These are phyloP conservation scores for Centrocercus urophasianus DNA, from an alignment of 2,113 vertebrate genomes.

Conservation along the genomic window DNA sequence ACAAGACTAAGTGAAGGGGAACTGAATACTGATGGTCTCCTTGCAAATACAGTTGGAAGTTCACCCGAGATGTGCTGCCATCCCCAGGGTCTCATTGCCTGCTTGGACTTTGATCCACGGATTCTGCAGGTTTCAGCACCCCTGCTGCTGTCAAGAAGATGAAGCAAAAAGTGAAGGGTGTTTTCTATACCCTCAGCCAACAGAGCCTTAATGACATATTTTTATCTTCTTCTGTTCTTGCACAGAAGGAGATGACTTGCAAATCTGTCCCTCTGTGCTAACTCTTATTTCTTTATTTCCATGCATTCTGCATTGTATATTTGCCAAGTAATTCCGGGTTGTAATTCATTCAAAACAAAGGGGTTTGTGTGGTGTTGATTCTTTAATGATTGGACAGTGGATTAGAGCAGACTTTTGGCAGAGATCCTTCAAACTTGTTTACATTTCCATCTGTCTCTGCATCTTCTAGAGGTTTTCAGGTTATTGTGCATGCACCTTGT, in stretches of 20 bases:
- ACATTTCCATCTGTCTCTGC: conserved; percentile 70
- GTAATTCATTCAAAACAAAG: conserved; percentile 69
- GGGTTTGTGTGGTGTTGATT: conserved; percentile 53
- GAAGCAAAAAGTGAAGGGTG: not conserved
- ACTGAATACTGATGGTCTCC: not conserved
- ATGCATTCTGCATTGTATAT: conserved; percentile 13
- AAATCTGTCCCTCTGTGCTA: conserved; percentile 39
- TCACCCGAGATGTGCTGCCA: not conserved
- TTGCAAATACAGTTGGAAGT: not conserved
- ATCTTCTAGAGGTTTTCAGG: conserved; percentile 52
- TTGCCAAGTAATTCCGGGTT: conserved; percentile 68
- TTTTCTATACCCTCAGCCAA: not conserved
- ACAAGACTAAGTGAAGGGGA: not conserved
- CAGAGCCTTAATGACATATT: not conserved
- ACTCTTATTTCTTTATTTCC: conserved; percentile 36
- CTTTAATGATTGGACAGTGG: conserved; percentile 67
- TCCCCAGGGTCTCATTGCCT: not conserved
- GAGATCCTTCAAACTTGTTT: conserved; percentile 67
- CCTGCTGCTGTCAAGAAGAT: not conserved
- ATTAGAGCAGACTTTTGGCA: conserved; percentile 69
- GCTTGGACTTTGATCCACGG: not conserved
- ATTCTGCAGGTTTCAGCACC: not conserved
- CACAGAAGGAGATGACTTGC: conserved; percentile 63
- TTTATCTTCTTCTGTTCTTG: conserved; percentile 30
- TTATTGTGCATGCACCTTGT: conserved; percentile 20